Conservation (phyloP, 2,797 vertebrate species). For the Gymnoscopelus braueri region DNA sequence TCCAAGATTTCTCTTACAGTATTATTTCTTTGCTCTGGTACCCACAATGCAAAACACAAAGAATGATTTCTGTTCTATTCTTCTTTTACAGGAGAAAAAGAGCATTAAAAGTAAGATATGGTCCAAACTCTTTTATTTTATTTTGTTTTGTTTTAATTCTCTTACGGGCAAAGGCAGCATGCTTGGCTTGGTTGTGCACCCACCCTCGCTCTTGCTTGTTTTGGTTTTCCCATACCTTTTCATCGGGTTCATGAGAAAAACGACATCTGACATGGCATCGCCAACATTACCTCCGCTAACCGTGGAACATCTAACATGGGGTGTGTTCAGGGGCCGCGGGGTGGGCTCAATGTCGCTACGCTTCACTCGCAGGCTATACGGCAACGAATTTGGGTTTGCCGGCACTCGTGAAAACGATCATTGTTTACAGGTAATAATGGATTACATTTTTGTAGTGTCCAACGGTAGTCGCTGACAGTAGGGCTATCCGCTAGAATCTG, state of each 20-base stretch:
- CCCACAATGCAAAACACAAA: constrained; percentile 57
- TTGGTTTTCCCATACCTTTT: constrained; percentile 75
- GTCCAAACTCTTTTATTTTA: constrained; percentile 70
- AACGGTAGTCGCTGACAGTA: constrained; percentile 15
- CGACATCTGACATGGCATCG: constrained; percentile 68
- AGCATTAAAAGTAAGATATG: constrained; percentile 89
- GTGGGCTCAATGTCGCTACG: constrained; percentile 27
- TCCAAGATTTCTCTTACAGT: constrained; percentile 47
- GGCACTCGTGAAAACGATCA: constrained; percentile 33
- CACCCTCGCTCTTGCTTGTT: constrained; percentile 74
- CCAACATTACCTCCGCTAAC: constrained; percentile 47
- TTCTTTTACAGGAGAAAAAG: constrained; percentile 89
- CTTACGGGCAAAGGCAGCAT: constrained; percentile 76
- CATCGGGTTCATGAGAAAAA: constrained; percentile 71
- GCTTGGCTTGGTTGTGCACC: constrained; percentile 81
- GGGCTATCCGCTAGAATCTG: constrained; percentile 36
- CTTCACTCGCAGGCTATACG: constrained; percentile 18
- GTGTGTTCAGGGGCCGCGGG: constrained; percentile 17
- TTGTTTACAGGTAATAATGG: constrained; percentile 21
- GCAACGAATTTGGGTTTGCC: constrained; percentile 24
- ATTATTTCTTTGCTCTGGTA: constrained; percentile 38
- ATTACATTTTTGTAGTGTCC: constrained; percentile 22
- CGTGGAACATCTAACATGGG: constrained; percentile 27
- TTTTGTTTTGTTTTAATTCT: constrained; percentile 19
- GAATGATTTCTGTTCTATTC: constrained; percentile 82